A percentile compares a stretch with the other conserved stretches of the same genome.
Conservation (phyloP, 2,113 vertebrate genomes). For the Pedetes capensis region DNA sequence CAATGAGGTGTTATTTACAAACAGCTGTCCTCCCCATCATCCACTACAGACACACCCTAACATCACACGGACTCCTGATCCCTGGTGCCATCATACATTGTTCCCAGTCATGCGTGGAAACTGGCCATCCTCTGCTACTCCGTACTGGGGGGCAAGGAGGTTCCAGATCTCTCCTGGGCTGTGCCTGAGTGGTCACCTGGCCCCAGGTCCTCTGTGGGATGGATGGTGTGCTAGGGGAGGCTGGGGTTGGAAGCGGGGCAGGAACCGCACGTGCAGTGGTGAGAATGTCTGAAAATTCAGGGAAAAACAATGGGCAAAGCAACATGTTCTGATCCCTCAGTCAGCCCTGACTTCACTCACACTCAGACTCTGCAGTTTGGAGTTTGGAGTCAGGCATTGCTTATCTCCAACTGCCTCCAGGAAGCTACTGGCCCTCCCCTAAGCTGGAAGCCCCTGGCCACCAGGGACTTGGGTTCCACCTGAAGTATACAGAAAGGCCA, state of each 20-base stretch:
- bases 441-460: neutral
- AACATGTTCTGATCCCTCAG: neutral
- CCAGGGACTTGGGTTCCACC: neutral
- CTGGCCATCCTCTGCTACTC: neutral
- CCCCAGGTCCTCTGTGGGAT: fast-evolving
- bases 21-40: conserved; percentile 21
- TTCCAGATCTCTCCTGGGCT: neutral
- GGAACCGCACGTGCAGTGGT: fast-evolving
- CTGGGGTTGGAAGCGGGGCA: neutral
- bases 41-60: neutral
- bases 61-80: neutral
- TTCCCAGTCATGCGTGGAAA: fast-evolving
- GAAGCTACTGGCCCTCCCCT: neutral
- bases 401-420: neutral
- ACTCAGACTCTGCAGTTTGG: neutral
- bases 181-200: too few relatives aligned
- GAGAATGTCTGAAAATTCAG: neutral
- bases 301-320: neutral
- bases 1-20: conserved; percentile 80
- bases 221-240: fast-evolving
- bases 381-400: neutral
- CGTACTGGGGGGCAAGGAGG: fast-evolving
- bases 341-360: neutral
- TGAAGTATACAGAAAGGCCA: neutral
- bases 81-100: too few relatives aligned